phyloP scores from a whole-genome alignment of 2,797 vertebrate genomes.

The Hoplostethus atlanticus region DNA sequence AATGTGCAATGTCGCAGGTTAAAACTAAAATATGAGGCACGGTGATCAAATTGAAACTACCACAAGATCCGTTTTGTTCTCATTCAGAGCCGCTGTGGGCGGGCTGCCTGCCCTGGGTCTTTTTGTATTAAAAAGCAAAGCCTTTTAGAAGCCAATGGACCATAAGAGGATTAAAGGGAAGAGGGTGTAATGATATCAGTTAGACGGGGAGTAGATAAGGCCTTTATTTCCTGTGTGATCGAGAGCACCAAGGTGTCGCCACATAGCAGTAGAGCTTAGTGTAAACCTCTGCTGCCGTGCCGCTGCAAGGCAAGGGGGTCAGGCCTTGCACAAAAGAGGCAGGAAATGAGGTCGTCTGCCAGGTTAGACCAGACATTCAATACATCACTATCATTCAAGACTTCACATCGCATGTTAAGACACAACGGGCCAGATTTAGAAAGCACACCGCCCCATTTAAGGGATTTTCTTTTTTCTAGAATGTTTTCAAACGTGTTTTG shows the following conservation, averaged over 20 bases:
- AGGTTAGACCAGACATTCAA: no score
- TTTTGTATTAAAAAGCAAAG: neutral
- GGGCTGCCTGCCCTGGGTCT: neutral
- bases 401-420: no score
- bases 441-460: no score
- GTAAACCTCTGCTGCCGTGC: constrained; percentile 13
- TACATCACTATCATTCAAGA: no score
- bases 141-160: neutral
- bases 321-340: neutral
- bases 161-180: constrained; percentile 25
- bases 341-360: constrained; percentile 1
- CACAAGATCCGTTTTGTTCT: no score
- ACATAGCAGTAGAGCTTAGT: neutral
- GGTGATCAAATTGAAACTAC: neutral
- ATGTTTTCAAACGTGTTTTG: no score
- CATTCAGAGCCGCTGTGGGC: neutral
- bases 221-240: constrained; percentile 22
- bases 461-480: no score
- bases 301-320: constrained; percentile 17
- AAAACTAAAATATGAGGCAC: no score
- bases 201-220: neutral
- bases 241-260: neutral
- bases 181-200: constrained; percentile 1
- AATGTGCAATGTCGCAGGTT: no score
- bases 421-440: no score